Percentiles rank a stretch among this genome's conserved stretches.
These are phyloP conservation scores for Syrrhaptes paradoxus DNA, from an alignment of 2,113 vertebrate genomes.

Conservation along the genomic window DNA sequence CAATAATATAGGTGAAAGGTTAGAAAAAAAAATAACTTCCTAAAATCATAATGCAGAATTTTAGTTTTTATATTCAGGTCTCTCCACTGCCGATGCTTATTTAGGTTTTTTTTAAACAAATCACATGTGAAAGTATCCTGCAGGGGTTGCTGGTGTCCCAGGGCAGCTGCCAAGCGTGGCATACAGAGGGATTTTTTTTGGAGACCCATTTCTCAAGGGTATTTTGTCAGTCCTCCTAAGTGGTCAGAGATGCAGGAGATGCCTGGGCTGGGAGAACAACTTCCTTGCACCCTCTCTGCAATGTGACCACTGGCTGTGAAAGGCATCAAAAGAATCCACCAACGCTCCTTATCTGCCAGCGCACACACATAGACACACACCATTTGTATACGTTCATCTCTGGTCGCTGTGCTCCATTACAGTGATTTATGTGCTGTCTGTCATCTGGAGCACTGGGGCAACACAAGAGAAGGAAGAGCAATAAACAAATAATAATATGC, in stretches of 20 bases:
- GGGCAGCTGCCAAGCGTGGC: background rate
- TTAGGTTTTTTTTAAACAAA: background rate
- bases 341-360: background rate
- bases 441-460: constrained; percentile 8
- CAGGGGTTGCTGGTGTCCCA: background rate
- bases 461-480: background rate
- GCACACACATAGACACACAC: background rate
- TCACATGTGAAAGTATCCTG: background rate
- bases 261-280: background rate
- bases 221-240: background rate
- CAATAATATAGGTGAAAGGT: background rate
- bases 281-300: background rate
- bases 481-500: constrained; percentile 31
- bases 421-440: constrained; percentile 34
- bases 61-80: background rate
- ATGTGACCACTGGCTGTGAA: background rate
- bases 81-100: background rate
- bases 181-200: accelerated
- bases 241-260: background rate
- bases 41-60: background rate
- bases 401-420: background rate
- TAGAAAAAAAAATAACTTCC: constrained; percentile 37
- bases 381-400: background rate
- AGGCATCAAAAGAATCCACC: background rate
- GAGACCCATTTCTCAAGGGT: background rate